phyloP scores from a whole-genome alignment of 2,888 invertebrate genomes.

The Esperia sulphurella region DNA sequence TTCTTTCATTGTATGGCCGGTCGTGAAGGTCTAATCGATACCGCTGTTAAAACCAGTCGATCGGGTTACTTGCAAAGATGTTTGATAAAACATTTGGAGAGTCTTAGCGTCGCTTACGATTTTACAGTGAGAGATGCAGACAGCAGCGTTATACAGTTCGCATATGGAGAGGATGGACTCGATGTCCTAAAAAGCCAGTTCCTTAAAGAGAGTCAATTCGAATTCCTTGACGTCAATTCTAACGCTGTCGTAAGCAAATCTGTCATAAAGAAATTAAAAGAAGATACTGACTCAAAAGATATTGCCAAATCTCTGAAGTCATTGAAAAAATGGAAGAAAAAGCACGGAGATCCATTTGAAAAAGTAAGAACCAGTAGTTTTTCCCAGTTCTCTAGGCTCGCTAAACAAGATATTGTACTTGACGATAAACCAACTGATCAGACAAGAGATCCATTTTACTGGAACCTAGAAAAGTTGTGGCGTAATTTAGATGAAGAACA shows the following conservation, averaged over 20 bases:
- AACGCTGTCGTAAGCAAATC: conserved; percentile 81
- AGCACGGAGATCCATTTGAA: conserved; percentile 60
- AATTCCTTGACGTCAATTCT: conserved; percentile 90
- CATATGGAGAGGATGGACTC: conserved; percentile 96
- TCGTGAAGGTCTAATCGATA: conserved; percentile 99
- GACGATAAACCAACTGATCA: conserved; percentile 65
- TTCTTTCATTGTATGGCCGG: conserved; percentile 99
- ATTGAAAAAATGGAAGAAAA: conserved; percentile 81
- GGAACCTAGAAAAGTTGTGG: conserved; percentile 84
- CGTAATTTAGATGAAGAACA: conserved; percentile 78
- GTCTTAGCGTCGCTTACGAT: conserved; percentile 95
- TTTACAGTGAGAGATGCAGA: conserved; percentile 97
- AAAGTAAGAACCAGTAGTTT: conserved; percentile 79
- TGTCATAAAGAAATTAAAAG: conserved; percentile 78
- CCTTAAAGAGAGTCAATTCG: conserved; percentile 85
- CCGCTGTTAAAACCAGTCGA: conserved; percentile 99
- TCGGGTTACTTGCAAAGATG: conserved; percentile 99
- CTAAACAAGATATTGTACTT: conserved; percentile 65
- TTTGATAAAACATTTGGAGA: conserved; percentile 98
- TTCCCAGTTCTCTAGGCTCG: conserved; percentile 77
- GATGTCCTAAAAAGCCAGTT: conserved; percentile 94
- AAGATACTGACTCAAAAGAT: conserved; percentile 66
- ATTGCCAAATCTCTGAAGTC: conserved; percentile 80
- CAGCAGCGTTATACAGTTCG: conserved; percentile 93
- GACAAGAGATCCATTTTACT: conserved; percentile 80